Conservation (phyloP, 2,888 invertebrate species). For the Macrosoma leucophasiata region DNA sequence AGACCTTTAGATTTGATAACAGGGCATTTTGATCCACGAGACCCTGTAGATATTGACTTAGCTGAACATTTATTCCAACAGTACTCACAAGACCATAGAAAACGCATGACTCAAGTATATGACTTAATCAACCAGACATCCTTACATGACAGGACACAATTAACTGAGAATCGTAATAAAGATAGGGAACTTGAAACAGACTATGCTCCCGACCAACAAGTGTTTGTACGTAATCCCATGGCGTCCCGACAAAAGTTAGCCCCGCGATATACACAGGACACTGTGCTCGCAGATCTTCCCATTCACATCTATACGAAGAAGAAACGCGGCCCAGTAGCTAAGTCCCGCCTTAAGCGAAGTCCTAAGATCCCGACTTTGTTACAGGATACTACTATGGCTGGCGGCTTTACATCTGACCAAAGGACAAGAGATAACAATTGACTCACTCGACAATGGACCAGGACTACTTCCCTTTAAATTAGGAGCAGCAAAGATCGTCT, state of each 20-base stretch:
- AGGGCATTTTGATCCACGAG: slow-evolving; percentile 24
- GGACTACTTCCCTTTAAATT: slow-evolving; percentile 9
- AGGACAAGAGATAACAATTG: slow-evolving; percentile 16
- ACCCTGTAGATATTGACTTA: slow-evolving; percentile 13
- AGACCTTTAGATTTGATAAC: slow-evolving; percentile 27
- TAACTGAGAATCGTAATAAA: slow-evolving; percentile 17
- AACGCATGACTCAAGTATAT: slow-evolving; percentile 16
- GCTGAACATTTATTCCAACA: no score
- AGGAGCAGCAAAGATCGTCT: slow-evolving; percentile 27
- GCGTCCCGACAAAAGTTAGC: slow-evolving; percentile 10
- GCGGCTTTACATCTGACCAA: background rate
- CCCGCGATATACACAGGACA: slow-evolving; percentile 10
- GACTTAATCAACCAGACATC: slow-evolving; percentile 13
- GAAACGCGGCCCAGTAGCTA: slow-evolving; percentile 12
- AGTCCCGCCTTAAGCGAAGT: slow-evolving; percentile 7
- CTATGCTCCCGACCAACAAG: slow-evolving; percentile 6
- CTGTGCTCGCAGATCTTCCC: slow-evolving; percentile 6
- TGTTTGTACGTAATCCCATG: slow-evolving; percentile 9
- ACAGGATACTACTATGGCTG: background rate
- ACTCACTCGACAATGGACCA: slow-evolving; percentile 16
- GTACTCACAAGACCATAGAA: slow-evolving; percentile 13
- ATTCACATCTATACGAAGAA: slow-evolving; percentile 13
- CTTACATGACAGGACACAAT: background rate
- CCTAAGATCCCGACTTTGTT: slow-evolving; percentile 1
- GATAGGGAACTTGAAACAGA: slow-evolving; percentile 1